Conservation (phyloP, 2,113 vertebrate genomes). For the Chlorodrepanis virens region DNA sequence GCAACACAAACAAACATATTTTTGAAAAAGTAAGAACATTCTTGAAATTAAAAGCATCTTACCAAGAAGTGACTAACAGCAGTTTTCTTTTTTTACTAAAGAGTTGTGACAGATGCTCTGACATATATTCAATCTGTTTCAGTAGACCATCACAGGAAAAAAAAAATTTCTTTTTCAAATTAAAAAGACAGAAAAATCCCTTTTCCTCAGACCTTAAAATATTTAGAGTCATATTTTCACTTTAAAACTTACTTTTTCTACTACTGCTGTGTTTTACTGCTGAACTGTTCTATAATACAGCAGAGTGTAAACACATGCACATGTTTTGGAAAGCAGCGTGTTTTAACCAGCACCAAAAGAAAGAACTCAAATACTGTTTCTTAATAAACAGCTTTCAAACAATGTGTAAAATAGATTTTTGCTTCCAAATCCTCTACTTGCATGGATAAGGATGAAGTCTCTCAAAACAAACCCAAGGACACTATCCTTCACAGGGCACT, state of each 20-base stretch:
- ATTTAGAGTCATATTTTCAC: not conserved
- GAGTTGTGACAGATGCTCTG: slow-evolving; percentile 21
- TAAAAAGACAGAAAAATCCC: not conserved
- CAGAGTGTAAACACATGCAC: not conserved
- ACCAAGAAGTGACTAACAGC: slow-evolving; percentile 1
- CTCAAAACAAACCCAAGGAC: not conserved
- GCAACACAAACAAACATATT: not conserved
- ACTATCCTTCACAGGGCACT: not conserved
- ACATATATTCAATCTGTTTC: slow-evolving; percentile 33
- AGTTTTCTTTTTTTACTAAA: not conserved
- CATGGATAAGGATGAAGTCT: not conserved
- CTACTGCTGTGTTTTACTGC: not conserved
- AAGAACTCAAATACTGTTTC: not conserved
- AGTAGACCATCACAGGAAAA: not conserved
- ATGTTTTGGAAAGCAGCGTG: not conserved
- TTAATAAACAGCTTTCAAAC: not conserved
- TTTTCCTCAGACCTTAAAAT: not conserved
- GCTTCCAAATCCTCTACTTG: not conserved
- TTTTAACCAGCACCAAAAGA: not conserved
- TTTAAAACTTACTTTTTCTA: not conserved
- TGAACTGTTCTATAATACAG: not conserved
- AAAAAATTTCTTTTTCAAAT: not conserved
- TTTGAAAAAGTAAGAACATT: not conserved
- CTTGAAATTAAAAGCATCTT: not conserved
- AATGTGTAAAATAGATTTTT: not conserved